Evolutionary conservation across 1,140 invertebrate genomes (phyloP).

Genomic region (Pogonomyrmex barbatus): DNA sequence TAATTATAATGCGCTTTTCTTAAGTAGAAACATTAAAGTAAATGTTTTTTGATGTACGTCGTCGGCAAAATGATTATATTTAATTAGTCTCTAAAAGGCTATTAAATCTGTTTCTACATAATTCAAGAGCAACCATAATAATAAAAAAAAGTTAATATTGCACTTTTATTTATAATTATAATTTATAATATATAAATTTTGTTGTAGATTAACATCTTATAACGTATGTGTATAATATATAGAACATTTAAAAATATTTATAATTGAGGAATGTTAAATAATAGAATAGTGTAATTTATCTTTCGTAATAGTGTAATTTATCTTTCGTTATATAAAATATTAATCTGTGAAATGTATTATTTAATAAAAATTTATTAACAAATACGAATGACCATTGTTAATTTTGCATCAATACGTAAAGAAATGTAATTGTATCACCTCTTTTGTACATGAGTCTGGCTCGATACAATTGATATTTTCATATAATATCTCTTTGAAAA

Average conservation of each 20-base stretch:
- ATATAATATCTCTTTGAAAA: neutral
- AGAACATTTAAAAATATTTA: neutral
- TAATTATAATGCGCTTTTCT: neutral
- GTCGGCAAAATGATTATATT: neutral
- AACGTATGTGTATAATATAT: neutral
- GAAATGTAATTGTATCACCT: neutral
- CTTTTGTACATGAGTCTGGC: neutral
- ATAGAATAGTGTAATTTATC: neutral
- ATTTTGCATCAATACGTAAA: neutral
- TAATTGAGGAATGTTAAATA: neutral
- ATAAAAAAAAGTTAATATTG: neutral
- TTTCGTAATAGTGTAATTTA: slow-evolving; percentile 6
- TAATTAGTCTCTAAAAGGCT: neutral
- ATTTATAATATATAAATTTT: neutral
- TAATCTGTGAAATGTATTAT: neutral
- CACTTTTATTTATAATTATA: neutral
- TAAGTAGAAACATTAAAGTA: neutral
- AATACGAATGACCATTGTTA: neutral
- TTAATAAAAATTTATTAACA: neutral
- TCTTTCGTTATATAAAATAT: neutral
- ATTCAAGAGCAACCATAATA: neutral
- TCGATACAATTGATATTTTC: neutral
- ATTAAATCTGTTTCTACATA: neutral
- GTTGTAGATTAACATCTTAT: neutral
- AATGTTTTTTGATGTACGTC: neutral